phyloP scores from a whole-genome alignment of 2,888 invertebrate species.

The Heteromurus nitidus region DNA sequence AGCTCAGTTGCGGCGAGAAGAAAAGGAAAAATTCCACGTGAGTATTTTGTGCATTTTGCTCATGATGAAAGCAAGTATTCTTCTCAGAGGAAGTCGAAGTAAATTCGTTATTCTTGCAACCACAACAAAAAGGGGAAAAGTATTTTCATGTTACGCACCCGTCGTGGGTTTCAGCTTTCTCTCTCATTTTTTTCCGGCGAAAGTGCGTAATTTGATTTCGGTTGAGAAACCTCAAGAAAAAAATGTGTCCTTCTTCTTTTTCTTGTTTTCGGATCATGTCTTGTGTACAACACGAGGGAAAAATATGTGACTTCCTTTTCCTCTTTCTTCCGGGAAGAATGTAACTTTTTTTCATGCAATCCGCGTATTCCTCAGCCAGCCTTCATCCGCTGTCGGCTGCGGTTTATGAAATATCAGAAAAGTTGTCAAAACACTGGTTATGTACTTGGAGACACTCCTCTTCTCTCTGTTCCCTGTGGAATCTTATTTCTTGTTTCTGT shows the following conservation, averaged over 20 bases:
- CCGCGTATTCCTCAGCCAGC: background rate
- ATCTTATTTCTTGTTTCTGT: background rate
- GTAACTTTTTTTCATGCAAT: background rate
- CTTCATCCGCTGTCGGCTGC: background rate
- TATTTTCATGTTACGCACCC: too few relatives aligned
- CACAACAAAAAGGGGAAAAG: too few relatives aligned
- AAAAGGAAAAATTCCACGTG: too few relatives aligned
- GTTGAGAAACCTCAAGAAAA: background rate
- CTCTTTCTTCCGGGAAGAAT: background rate
- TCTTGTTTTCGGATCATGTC: background rate
- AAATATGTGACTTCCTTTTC: background rate
- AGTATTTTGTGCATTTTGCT: too few relatives aligned
- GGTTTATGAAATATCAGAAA: conserved; percentile 10
- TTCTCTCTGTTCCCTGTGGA: background rate
- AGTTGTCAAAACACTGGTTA: conserved; percentile 4
- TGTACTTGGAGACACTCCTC: too few relatives aligned
- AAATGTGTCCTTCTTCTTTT: background rate
- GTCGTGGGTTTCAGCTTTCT: too few relatives aligned
- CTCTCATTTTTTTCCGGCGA: background rate
- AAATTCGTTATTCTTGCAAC: background rate
- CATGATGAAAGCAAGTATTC: too few relatives aligned
- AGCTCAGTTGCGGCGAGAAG: too few relatives aligned
- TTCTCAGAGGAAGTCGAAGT: background rate
- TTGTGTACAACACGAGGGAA: too few relatives aligned
- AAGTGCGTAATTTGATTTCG: conserved; percentile 25